Conservation (phyloP, 2,888 invertebrate species). For the Scrobipalpa atriplicella region DNA sequence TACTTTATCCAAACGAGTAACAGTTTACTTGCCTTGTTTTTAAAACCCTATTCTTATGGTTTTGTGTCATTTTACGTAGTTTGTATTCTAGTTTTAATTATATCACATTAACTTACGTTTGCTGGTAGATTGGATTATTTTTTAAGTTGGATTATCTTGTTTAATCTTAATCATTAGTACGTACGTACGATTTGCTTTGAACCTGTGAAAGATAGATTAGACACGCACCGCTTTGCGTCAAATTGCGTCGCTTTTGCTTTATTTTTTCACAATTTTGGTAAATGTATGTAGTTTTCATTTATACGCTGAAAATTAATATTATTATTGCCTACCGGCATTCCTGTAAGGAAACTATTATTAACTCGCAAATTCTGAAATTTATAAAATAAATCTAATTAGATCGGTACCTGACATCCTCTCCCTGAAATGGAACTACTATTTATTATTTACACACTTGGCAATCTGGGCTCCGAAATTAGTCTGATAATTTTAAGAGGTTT, state of each 20-base stretch:
- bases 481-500: no score
- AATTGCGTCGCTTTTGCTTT: no score
- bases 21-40: background rate
- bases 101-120: background rate
- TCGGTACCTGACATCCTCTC: no score
- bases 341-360: background rate
- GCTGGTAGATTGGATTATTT: no score
- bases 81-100: background rate
- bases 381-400: no score
- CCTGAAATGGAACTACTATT: background rate
- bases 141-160: no score
- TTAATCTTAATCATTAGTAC: background rate
- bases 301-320: background rate
- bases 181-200: background rate
- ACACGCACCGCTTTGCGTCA: background rate
- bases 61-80: background rate
- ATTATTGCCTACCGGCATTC: background rate
- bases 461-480: background rate
- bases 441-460: background rate
- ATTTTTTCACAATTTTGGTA: background rate
- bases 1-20: no score
- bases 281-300: background rate
- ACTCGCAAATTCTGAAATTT: no score
- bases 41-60: background rate
- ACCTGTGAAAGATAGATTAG: slow-evolving; percentile 3